A percentile compares a stretch with the other conserved stretches of the same genome.
These are phyloP conservation scores for Abscondita cerata DNA, from an alignment of 2,888 invertebrate genomes.

Conservation along the genomic window DNA sequence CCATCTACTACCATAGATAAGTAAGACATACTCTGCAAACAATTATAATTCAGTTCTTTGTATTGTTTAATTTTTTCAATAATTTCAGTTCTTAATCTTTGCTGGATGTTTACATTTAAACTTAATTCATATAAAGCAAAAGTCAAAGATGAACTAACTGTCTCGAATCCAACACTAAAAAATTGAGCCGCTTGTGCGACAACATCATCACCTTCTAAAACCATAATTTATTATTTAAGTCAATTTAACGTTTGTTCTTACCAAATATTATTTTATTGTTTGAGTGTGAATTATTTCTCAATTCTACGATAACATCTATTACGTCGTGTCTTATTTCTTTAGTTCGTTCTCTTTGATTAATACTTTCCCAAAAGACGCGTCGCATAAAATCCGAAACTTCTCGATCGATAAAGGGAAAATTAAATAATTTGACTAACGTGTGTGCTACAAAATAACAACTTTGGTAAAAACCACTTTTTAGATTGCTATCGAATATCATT, in stretches of 20 bases:
- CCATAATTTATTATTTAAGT: conserved; percentile 34
- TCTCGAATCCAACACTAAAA: conserved; percentile 70
- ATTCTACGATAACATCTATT: conserved; percentile 45
- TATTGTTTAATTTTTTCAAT: conserved; percentile 52
- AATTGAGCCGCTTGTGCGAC: conserved; percentile 67
- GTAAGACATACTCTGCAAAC: conserved; percentile 63
- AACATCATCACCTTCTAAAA: conserved; percentile 63
- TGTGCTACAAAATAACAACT: conserved; percentile 46
- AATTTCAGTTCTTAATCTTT: conserved; percentile 62
- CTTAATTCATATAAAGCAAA: conserved; percentile 65
- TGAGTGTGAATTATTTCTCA: conserved; percentile 6
- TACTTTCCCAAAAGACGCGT: conserved; percentile 45
- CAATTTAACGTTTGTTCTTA: conserved; percentile 10
- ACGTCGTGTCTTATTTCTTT: conserved; percentile 50
- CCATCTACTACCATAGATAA: conserved; percentile 66
- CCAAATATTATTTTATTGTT: conserved; percentile 26
- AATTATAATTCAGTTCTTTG: conserved; percentile 61
- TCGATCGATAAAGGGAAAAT: conserved; percentile 44
- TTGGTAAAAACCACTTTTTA: conserved; percentile 42
- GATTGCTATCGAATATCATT: conserved; percentile 49
- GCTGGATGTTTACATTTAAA: conserved; percentile 62
- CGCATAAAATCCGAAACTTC: conserved; percentile 45
- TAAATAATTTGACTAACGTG: conserved; percentile 41
- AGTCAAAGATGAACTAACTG: conserved; percentile 65
- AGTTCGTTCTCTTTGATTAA: conserved; percentile 43